These are phyloP conservation scores for Acanthacorydalis orientalis DNA, from an alignment of 2,888 invertebrate species.

Conservation along the genomic window DNA sequence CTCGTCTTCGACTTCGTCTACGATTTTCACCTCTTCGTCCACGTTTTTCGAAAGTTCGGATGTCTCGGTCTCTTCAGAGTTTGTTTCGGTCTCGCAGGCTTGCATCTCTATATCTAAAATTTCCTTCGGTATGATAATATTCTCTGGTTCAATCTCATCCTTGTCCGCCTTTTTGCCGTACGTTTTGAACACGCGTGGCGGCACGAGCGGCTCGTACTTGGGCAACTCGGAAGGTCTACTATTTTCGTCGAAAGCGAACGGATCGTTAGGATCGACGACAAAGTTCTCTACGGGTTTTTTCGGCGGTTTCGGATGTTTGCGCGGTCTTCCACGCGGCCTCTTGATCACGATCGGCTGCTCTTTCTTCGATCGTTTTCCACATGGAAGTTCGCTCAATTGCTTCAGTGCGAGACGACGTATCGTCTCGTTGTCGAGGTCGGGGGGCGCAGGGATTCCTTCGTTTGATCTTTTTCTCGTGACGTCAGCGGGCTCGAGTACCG, in stretches of 20 bases:
- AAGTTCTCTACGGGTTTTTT: not conserved
- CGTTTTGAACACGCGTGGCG: not conserved
- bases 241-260: constrained; percentile 5
- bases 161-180: constrained; percentile 2
- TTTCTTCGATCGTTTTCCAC: constrained; percentile 3
- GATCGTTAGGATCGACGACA: not conserved
- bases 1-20: not conserved
- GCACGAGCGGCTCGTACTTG: not conserved
- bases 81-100: no score
- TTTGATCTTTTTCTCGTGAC: not conserved
- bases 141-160: constrained; percentile 1
- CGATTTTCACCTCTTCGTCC: not conserved
- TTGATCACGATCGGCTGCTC: not conserved
- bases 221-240: not conserved
- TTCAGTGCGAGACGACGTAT: constrained; percentile 37
- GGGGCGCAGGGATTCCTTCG: not conserved
- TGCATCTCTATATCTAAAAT: constrained; percentile 1
- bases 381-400: constrained; percentile 24
- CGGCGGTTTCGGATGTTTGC: not conserved
- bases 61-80: not conserved
- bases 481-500: constrained; percentile 10
- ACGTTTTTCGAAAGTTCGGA: not conserved
- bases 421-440: constrained; percentile 24
- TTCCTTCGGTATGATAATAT: constrained; percentile 3
- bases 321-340: not conserved